These are phyloP conservation scores for Lasioglossum figueresi DNA, from an alignment of 2,888 invertebrate genomes.

Conservation along the genomic window DNA sequence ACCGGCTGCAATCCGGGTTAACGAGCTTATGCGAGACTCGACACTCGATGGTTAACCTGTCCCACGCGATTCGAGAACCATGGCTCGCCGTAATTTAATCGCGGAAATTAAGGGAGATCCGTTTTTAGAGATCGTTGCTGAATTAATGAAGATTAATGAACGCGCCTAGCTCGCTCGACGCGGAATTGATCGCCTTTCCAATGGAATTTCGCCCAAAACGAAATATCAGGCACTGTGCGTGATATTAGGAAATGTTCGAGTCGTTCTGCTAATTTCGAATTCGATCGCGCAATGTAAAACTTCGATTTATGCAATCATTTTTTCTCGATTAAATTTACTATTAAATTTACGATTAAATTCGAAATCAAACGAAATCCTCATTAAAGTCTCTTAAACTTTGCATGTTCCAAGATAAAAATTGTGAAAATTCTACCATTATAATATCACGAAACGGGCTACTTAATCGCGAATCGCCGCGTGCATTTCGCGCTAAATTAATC, in stretches of 20 bases:
- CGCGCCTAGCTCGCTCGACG: background rate
- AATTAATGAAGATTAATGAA: background rate
- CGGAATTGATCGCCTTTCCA: background rate
- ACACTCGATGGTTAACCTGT: constrained; percentile 22
- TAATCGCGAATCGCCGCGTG: background rate
- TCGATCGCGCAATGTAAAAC: background rate
- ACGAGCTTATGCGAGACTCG: constrained; percentile 21
- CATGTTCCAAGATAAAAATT: background rate
- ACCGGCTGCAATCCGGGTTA: constrained; percentile 24
- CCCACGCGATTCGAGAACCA: background rate
- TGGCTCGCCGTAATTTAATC: background rate
- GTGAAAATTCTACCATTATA: background rate
- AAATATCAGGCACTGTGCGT: background rate
- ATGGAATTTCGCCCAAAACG: background rate
- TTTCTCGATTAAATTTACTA: too few species aligned
- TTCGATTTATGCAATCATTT: background rate
- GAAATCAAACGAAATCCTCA: background rate
- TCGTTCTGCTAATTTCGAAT: background rate
- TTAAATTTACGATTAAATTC: too few species aligned
- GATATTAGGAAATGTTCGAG: background rate
- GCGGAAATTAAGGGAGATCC: background rate
- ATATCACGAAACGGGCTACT: background rate
- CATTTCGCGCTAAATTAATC: background rate
- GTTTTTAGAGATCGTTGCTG: background rate
- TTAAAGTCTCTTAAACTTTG: background rate